Conservation (phyloP, 2,797 vertebrate species). For the Parotocinclus haroldoi region DNA sequence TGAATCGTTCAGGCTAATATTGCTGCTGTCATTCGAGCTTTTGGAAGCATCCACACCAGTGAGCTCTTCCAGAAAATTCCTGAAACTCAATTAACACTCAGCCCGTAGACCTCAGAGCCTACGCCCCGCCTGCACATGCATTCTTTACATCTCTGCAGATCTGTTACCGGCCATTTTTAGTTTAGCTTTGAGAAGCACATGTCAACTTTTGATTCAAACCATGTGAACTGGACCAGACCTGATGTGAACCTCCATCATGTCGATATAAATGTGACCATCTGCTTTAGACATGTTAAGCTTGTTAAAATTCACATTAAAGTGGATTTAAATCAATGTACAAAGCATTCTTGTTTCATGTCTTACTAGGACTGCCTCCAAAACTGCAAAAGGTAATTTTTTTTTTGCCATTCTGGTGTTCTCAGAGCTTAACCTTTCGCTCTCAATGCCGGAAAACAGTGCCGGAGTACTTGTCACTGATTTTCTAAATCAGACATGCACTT, state of each 20-base stretch:
- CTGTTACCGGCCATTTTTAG: slow-evolving; percentile 63
- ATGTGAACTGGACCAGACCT: background rate
- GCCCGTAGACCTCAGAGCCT: slow-evolving; percentile 28
- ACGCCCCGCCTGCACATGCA: slow-evolving; percentile 32
- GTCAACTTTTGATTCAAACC: slow-evolving; percentile 16
- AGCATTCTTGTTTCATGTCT: too few relatives aligned
- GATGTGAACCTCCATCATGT: background rate
- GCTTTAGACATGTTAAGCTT: too few relatives aligned
- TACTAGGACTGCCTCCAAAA: too few relatives aligned
- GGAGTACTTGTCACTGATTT: too few relatives aligned
- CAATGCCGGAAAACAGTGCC: too few relatives aligned
- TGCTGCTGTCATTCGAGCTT: slow-evolving; percentile 19
- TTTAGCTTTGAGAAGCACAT: slow-evolving; percentile 56
- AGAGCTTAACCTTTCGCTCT: too few relatives aligned
- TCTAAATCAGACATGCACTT: too few relatives aligned
- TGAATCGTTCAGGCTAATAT: slow-evolving; percentile 11
- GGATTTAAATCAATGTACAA: too few relatives aligned
- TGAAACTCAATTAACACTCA: slow-evolving; percentile 55
- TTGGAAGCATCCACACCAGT: slow-evolving; percentile 43
- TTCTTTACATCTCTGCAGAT: slow-evolving; percentile 47
- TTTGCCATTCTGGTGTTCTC: too few relatives aligned
- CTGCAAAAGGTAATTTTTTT: too few relatives aligned
- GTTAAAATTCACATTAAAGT: too few relatives aligned
- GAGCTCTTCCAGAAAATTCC: slow-evolving; percentile 47
- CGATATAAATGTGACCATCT: slow-evolving; percentile 4